phyloP scores from a whole-genome alignment of 2,888 invertebrate species.

The Keiferia lycopersicella region DNA sequence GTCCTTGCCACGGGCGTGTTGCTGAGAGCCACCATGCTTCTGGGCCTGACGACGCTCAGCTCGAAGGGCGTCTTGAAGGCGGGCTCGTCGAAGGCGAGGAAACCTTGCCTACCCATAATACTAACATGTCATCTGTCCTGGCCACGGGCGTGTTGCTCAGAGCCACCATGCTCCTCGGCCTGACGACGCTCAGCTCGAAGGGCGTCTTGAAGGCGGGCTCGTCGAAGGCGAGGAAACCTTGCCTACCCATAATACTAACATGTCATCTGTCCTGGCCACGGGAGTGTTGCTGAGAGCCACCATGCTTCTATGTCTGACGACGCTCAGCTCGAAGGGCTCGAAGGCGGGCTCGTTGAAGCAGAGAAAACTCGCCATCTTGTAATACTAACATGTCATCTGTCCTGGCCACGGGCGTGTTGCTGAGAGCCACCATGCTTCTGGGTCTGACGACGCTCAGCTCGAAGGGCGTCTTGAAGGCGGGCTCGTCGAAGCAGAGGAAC shows the following conservation, averaged over 20 bases:
- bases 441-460: conserved; percentile 83
- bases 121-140: conserved; percentile 81
- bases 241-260: conserved; percentile 79
- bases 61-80: conserved; percentile 87
- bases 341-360: conserved; percentile 88
- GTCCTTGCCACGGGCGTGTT: conserved; percentile 83
- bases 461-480: conserved; percentile 87
- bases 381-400: conserved; percentile 80
- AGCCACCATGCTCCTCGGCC: conserved; percentile 81
- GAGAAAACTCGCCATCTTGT: too few relatives aligned
- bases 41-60: conserved; percentile 83
- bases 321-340: conserved; percentile 85
- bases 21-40: conserved; percentile 81
- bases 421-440: conserved; percentile 79
- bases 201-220: conserved; percentile 89
- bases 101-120: too few relatives aligned
- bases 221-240: too few relatives aligned
- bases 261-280: conserved; percentile 77
- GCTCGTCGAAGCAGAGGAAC: too few relatives aligned
- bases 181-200: conserved; percentile 83
- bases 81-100: too few relatives aligned
- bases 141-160: conserved; percentile 84
- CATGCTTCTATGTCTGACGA: conserved; percentile 82
- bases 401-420: conserved; percentile 83
- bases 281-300: conserved; percentile 84